These are phyloP conservation scores for Montifringilla adamsi DNA, from an alignment of 2,113 vertebrate species.

Conservation along the genomic window DNA sequence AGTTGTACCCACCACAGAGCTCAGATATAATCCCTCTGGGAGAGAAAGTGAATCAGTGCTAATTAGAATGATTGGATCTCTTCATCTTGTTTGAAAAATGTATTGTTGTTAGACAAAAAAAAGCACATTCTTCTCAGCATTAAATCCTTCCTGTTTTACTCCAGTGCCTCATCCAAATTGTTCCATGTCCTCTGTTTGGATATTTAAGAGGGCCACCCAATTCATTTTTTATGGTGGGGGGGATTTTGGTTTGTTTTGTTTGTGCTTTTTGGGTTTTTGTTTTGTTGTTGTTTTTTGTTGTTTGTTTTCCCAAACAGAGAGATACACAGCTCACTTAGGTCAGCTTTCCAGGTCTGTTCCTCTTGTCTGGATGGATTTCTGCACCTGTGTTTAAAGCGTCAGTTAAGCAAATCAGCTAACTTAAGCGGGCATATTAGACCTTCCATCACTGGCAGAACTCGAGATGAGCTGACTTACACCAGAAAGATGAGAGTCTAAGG, in stretches of 20 bases:
- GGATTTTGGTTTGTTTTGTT: not conserved
- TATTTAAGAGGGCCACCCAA: not conserved
- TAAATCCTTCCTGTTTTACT: not conserved
- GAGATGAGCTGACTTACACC: rapidly evolving
- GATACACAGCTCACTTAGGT: not conserved
- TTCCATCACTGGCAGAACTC: not conserved
- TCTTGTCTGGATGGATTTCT: not conserved
- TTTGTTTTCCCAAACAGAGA: not conserved
- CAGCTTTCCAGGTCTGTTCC: not conserved
- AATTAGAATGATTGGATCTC: not conserved
- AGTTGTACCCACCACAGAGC: not conserved
- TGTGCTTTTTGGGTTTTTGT: not conserved
- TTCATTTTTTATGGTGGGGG: not conserved
- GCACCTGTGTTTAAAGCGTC: not conserved
- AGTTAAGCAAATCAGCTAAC: not conserved
- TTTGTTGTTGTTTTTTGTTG: not conserved
- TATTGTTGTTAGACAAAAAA: not conserved
- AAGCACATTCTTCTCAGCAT: not conserved
- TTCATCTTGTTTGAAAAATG: not conserved
- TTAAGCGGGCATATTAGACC: not conserved
- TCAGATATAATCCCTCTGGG: not conserved
- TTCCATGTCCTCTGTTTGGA: not conserved
- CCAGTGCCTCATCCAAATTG: not conserved
- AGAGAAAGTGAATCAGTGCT: not conserved
- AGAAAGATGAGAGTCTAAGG: not conserved